Evolutionary conservation across 2,888 invertebrate species (phyloP).

Genomic region (Adela reaumurella): DNA sequence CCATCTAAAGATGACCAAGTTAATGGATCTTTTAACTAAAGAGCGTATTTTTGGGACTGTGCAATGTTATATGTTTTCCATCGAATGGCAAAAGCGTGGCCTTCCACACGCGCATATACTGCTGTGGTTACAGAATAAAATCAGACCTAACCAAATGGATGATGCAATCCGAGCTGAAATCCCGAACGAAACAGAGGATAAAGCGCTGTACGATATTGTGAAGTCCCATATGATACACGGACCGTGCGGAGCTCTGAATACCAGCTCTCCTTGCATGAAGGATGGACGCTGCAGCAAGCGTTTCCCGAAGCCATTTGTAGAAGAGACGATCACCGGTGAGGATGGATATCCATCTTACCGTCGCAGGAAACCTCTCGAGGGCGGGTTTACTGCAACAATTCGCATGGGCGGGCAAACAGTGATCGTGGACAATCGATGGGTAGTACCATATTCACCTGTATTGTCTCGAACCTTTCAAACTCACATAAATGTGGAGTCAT

Average conservation of each 20-base stretch:
- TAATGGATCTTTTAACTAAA: conserved; percentile 4
- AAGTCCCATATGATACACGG: conserved; percentile 8
- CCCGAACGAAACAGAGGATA: conserved; percentile 7
- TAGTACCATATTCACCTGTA: conserved; percentile 17
- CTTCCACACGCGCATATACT: conserved; percentile 12
- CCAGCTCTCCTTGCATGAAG: conserved; percentile 11
- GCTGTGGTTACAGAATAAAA: conserved; percentile 14
- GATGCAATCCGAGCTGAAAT: conserved; percentile 11
- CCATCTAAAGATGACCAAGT: conserved; percentile 3
- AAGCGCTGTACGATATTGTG: neutral
- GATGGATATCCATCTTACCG: conserved; percentile 12
- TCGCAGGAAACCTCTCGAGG: conserved; percentile 9
- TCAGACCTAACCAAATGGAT: conserved; percentile 20
- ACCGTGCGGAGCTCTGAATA: conserved; percentile 18
- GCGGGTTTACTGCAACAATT: neutral
- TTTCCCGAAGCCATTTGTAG: conserved; percentile 19
- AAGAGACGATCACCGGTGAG: conserved; percentile 17
- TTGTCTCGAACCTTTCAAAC: conserved; percentile 9
- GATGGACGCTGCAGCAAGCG: conserved; percentile 19
- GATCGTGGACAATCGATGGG: conserved; percentile 14
- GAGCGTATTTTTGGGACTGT: conserved; percentile 4
- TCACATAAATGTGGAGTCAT: conserved; percentile 6
- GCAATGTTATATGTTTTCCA: conserved; percentile 8
- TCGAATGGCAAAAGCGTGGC: conserved; percentile 15
- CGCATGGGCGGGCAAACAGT: conserved; percentile 7